Evolutionary conservation across 2,113 vertebrate species (phyloP).

Genomic region (Chelonoidis abingdonii): DNA sequence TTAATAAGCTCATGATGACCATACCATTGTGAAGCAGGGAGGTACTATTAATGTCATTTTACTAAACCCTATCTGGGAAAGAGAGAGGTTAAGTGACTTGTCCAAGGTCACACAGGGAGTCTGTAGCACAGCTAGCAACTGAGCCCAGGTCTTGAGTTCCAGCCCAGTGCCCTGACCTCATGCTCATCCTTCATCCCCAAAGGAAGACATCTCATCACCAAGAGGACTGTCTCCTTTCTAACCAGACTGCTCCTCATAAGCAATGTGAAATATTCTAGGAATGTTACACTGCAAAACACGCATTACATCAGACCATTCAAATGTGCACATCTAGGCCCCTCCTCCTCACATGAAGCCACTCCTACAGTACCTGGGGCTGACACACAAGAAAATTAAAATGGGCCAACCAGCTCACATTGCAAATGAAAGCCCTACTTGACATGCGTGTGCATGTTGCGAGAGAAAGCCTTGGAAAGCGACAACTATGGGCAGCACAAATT

Average conservation of each 20-base stretch:
- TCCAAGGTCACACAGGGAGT: neutral
- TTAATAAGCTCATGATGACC: neutral
- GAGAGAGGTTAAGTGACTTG: neutral
- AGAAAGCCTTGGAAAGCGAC: neutral
- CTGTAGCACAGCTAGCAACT: neutral
- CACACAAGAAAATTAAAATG: neutral
- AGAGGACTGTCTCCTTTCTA: neutral
- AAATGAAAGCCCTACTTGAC: neutral
- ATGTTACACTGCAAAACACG: neutral
- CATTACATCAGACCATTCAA: neutral
- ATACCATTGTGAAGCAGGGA: neutral
- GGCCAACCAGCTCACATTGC: neutral
- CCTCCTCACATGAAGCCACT: no score
- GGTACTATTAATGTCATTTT: neutral
- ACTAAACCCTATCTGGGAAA: neutral
- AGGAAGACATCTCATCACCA: neutral
- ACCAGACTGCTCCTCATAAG: neutral
- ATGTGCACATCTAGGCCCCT: rapidly evolving
- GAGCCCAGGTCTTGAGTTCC: neutral
- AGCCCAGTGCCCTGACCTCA: neutral
- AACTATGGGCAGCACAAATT: neutral
- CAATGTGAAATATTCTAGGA: neutral
- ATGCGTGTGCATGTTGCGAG: rapidly evolving
- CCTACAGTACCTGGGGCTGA: neutral
- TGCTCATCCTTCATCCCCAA: neutral